Evolutionary conservation across 2,888 invertebrate genomes (phyloP).

Genomic region (Dasysyrphus tricinctus): DNA sequence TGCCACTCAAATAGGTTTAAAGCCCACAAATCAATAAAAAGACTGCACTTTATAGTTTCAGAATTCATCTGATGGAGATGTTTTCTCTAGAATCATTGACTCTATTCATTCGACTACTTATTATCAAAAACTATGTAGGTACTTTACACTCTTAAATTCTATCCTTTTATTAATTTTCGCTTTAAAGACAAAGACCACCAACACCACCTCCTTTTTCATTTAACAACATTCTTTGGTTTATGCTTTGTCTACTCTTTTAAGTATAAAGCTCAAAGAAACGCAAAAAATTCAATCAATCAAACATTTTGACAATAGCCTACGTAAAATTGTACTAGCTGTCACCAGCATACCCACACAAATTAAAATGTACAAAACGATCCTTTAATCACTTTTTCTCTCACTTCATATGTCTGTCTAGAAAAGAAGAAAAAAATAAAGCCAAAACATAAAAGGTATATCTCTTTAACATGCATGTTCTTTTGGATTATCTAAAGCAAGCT

Average conservation of each 20-base stretch:
- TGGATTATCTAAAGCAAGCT: constrained; percentile 14
- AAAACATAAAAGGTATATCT: constrained; percentile 40
- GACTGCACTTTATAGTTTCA: too few species aligned
- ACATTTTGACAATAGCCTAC: constrained; percentile 33
- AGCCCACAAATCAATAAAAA: too few species aligned
- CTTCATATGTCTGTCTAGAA: neutral
- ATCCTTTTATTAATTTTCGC: neutral
- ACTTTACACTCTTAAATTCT: too few species aligned
- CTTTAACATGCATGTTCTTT: constrained; percentile 23
- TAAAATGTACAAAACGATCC: constrained; percentile 35
- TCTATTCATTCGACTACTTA: too few species aligned
- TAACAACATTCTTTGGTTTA: neutral
- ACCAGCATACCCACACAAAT: constrained; percentile 31
- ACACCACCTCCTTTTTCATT: neutral
- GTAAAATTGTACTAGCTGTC: constrained; percentile 23
- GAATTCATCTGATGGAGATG: too few species aligned
- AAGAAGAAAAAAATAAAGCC: constrained; percentile 6
- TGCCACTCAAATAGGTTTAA: too few species aligned
- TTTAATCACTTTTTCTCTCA: constrained; percentile 52
- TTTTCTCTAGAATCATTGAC: too few species aligned
- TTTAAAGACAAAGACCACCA: too few species aligned
- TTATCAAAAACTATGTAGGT: too few species aligned
- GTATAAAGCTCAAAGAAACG: neutral
- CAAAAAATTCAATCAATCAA: constrained; percentile 29
- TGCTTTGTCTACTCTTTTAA: neutral